phyloP scores from a whole-genome alignment of 2,113 vertebrate genomes.

The Chloropsis hardwickii region DNA sequence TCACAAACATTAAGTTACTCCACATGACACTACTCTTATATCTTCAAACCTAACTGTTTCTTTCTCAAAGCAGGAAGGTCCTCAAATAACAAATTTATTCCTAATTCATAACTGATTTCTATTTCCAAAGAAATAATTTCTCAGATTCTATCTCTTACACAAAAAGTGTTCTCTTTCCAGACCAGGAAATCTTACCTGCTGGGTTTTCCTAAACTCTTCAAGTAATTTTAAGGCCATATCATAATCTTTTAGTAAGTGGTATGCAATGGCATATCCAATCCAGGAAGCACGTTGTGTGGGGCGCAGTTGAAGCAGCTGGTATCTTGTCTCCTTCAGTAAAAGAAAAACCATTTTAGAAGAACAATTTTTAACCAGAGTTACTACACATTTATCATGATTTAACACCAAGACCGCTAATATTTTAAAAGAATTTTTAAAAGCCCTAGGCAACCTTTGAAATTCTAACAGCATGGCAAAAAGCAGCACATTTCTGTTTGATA shows the following conservation, averaged over 20 bases:
- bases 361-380: background rate
- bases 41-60: background rate
- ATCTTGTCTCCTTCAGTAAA: slow-evolving; percentile 74
- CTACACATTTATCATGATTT: background rate
- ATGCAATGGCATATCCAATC: slow-evolving; percentile 81
- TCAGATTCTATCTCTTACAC: background rate
- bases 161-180: background rate
- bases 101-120: background rate
- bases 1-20: background rate
- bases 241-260: slow-evolving; percentile 79
- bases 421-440: background rate
- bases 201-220: slow-evolving; percentile 82
- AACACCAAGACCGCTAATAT: background rate
- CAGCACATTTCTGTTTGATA: background rate
- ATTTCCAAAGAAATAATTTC: background rate
- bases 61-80: background rate
- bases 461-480: background rate
- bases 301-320: slow-evolving; percentile 76
- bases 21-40: background rate
- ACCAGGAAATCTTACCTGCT: slow-evolving; percentile 70
- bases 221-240: slow-evolving; percentile 80
- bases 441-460: background rate
- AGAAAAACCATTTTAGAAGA: background rate
- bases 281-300: slow-evolving; percentile 78
- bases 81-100: background rate